These are phyloP conservation scores for Thamnophis sirtalis DNA, from an alignment of 2,113 vertebrate genomes.

Conservation along the genomic window DNA sequence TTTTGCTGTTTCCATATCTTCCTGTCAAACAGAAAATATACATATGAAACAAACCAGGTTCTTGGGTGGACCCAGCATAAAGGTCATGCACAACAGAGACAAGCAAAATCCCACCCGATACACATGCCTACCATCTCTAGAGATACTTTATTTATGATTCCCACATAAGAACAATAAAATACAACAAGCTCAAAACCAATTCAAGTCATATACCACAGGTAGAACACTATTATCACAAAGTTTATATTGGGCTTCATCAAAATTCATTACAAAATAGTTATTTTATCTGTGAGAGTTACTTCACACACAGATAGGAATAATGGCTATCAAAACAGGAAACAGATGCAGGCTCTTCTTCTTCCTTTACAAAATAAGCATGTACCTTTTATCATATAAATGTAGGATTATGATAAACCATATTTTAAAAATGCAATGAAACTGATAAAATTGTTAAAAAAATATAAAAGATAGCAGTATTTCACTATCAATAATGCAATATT, in stretches of 20 bases:
- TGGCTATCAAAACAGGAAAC: neutral
- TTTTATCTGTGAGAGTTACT: neutral
- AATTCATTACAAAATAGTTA: neutral
- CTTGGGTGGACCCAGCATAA: neutral
- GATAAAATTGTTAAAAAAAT: neutral
- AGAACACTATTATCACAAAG: neutral
- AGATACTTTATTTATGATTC: neutral
- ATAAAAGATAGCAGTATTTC: neutral
- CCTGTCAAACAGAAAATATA: constrained; percentile 73
- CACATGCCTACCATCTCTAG: neutral
- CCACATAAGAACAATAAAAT: neutral
- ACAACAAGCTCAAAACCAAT: neutral
- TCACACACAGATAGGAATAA: neutral
- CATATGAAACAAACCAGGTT: constrained; percentile 21
- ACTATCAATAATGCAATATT: neutral
- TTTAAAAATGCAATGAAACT: neutral
- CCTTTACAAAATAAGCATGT: neutral
- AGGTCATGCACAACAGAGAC: neutral
- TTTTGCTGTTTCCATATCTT: constrained; percentile 99
- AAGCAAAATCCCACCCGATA: neutral
- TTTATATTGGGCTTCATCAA: neutral
- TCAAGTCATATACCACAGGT: neutral
- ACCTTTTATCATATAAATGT: neutral
- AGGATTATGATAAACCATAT: neutral
- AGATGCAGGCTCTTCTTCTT: neutral